These are phyloP conservation scores for Lepidotrigona ventralis DNA, from an alignment of 1,140 invertebrate genomes.

Conservation along the genomic window DNA sequence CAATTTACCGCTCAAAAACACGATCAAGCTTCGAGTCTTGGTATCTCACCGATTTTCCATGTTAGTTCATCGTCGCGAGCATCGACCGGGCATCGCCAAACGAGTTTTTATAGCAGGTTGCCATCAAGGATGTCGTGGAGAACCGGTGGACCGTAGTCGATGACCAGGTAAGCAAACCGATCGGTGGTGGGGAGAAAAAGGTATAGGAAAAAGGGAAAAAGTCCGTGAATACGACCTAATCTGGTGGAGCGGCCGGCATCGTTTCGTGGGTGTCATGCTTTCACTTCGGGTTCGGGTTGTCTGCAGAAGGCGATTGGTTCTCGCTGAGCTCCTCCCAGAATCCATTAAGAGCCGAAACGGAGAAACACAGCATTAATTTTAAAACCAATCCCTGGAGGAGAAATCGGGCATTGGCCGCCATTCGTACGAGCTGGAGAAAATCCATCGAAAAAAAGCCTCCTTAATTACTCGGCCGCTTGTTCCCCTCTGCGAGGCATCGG, in stretches of 20 bases:
- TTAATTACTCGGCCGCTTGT: slow-evolving; percentile 68
- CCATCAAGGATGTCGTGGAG: background rate
- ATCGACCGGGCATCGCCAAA: background rate
- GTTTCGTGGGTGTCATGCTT: slow-evolving; percentile 77
- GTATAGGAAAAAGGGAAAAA: slow-evolving; percentile 62
- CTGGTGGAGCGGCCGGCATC: slow-evolving; percentile 66
- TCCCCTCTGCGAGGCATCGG: slow-evolving; percentile 30
- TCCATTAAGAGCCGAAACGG: slow-evolving; percentile 78
- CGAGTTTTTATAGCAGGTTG: background rate
- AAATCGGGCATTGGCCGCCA: slow-evolving; percentile 71
- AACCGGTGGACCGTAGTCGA: background rate
- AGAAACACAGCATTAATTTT: slow-evolving; percentile 78
- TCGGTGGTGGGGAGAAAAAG: background rate
- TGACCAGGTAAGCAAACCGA: slow-evolving; percentile 29
- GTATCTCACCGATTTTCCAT: background rate
- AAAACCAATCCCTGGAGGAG: slow-evolving; percentile 74
- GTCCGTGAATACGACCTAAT: slow-evolving; percentile 67
- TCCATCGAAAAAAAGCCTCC: slow-evolving; percentile 62
- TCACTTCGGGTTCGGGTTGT: slow-evolving; percentile 68
- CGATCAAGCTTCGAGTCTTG: background rate
- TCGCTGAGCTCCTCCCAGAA: slow-evolving; percentile 77
- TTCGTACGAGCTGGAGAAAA: slow-evolving; percentile 64
- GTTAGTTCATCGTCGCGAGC: background rate
- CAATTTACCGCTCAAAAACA: background rate
- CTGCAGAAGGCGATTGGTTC: slow-evolving; percentile 76